A percentile compares a stretch with the other conserved stretches of the same genome.
Evolutionary conservation across 2,113 vertebrate species (phyloP).

Genomic region (Pandion haliaetus): DNA sequence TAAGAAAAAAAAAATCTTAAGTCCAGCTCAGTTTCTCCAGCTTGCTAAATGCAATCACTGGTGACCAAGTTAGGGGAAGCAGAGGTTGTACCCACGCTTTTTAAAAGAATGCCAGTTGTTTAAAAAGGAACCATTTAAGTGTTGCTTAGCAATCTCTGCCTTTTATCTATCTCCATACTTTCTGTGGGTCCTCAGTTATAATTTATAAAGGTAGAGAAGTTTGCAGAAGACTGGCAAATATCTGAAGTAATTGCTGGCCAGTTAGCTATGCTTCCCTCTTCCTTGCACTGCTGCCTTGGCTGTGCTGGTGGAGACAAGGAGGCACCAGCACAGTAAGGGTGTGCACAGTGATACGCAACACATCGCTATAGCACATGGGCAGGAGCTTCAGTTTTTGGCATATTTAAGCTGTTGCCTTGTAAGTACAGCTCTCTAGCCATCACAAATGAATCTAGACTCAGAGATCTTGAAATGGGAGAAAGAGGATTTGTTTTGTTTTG

Average conservation of each 20-base stretch:
- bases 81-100: neutral
- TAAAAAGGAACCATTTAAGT: neutral
- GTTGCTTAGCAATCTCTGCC: neutral
- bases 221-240: neutral
- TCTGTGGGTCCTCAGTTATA: neutral
- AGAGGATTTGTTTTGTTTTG: neutral
- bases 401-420: neutral
- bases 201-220: neutral
- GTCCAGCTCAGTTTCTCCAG: neutral
- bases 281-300: neutral
- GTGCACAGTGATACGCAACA: neutral
- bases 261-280: neutral
- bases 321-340: neutral
- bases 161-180: neutral
- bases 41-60: neutral
- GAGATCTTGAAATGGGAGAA: neutral
- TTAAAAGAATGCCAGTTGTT: neutral
- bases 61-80: neutral
- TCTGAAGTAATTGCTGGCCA: accelerated
- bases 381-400: neutral
- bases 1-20: neutral
- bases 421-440: neutral
- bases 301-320: neutral
- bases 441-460: neutral
- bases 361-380: accelerated